phyloP scores from a whole-genome alignment of 1,140 invertebrate genomes.

The Cydia splendana region DNA sequence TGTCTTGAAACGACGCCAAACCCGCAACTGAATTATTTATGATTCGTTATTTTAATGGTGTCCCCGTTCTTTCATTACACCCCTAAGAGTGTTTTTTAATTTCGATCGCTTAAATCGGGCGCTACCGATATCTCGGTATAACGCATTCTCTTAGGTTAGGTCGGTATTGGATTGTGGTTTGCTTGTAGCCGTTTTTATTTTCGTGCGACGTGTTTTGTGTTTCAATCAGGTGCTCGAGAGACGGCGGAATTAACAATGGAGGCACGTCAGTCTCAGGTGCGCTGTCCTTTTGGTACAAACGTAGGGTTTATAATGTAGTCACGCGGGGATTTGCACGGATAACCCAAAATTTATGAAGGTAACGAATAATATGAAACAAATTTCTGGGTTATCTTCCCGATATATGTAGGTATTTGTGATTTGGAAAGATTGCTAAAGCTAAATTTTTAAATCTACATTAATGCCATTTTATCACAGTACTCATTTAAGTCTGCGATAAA shows the following conservation, averaged over 20 bases:
- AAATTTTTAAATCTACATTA: too few species aligned
- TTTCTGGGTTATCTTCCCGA: not conserved
- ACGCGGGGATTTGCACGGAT: conserved; percentile 30
- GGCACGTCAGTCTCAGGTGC: conserved; percentile 31
- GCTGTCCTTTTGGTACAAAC: conserved; percentile 30
- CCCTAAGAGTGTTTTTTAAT: conserved; percentile 73
- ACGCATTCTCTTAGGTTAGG: conserved; percentile 17
- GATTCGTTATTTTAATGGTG: conserved; percentile 75
- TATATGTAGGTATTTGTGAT: not conserved
- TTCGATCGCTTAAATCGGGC: conserved; percentile 44
- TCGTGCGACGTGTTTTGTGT: conserved; percentile 29
- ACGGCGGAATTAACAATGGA: conserved; percentile 27
- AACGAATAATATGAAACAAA: conserved; percentile 30
- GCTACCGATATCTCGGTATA: conserved; percentile 45
- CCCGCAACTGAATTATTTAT: conserved; percentile 76
- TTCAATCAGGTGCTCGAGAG: conserved; percentile 22
- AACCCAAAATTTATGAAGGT: conserved; percentile 26
- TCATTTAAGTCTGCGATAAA: too few species aligned
- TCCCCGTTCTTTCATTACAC: conserved; percentile 71
- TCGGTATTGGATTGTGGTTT: conserved; percentile 25
- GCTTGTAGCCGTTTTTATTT: conserved; percentile 29
- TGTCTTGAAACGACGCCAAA: conserved; percentile 78
- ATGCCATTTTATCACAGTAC: too few species aligned
- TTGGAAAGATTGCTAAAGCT: not conserved
- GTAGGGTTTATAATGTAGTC: conserved; percentile 32